These are phyloP conservation scores for Tiliqua scincoides DNA, from an alignment of 2,113 vertebrate genomes.

Conservation along the genomic window DNA sequence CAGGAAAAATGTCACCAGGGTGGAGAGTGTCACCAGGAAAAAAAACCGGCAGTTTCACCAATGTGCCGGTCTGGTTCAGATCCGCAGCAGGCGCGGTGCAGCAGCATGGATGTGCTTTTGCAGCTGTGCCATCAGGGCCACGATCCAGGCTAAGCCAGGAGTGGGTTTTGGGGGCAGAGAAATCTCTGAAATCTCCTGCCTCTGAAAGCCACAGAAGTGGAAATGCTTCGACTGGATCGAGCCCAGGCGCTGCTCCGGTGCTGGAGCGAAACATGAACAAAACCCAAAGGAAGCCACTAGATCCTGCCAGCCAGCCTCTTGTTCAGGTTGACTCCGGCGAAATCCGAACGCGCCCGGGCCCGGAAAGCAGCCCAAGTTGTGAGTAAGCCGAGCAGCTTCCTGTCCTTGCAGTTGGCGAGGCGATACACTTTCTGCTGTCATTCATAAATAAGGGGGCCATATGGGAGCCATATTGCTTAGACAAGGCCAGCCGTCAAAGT, in stretches of 20 bases:
- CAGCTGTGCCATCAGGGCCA: neutral
- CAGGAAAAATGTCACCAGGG: too few species aligned
- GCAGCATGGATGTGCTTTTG: neutral
- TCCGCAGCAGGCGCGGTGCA: neutral
- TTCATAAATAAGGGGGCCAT: slow-evolving; percentile 85
- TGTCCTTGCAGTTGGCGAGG: slow-evolving; percentile 64
- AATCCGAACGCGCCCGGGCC: slow-evolving; percentile 29
- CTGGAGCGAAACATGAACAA: neutral
- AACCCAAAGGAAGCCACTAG: neutral
- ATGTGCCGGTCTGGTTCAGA: neutral
- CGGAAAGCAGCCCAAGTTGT: slow-evolving; percentile 50
- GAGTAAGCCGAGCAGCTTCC: slow-evolving; percentile 38
- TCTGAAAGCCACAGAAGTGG: neutral
- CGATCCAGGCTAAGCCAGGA: neutral
- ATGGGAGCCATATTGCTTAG: slow-evolving; percentile 84
- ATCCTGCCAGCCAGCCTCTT: too few species aligned
- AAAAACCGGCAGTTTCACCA: too few species aligned
- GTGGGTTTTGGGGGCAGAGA: neutral
- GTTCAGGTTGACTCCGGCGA: neutral
- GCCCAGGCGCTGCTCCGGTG: neutral
- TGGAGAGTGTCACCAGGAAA: too few species aligned
- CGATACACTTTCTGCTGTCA: slow-evolving; percentile 81
- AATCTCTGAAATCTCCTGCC: too few species aligned
- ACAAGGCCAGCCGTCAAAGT: slow-evolving; percentile 80
- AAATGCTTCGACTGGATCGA: neutral